These are phyloP conservation scores for rat (Rattus norvegicus) DNA, from an alignment of 2,113 vertebrate species.

Conservation along the genomic window GRCr8 NC_086039.1:15124001-15124500, in stretches of 20 bases:
- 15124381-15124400: background rate
- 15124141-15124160: background rate
- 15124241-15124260: background rate
- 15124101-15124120: background rate
- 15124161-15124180: background rate
- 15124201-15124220: background rate
- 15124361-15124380: background rate
- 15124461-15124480: constrained; percentile 42
- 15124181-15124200: background rate
- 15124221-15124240: background rate
- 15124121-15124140: background rate
- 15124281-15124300: background rate
- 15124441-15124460: constrained; percentile 22
- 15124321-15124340: background rate
- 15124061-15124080: background rate
- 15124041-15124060: background rate
- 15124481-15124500: background rate
- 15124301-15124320: background rate
- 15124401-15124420: background rate
- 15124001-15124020: too few species aligned
- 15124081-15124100: background rate
- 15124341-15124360: background rate
- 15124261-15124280: background rate
- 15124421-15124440: background rate
- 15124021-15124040: background rate